Evolutionary conservation across 2,888 invertebrate genomes (phyloP).

Genomic region (Pharmacophagus antenor): DNA sequence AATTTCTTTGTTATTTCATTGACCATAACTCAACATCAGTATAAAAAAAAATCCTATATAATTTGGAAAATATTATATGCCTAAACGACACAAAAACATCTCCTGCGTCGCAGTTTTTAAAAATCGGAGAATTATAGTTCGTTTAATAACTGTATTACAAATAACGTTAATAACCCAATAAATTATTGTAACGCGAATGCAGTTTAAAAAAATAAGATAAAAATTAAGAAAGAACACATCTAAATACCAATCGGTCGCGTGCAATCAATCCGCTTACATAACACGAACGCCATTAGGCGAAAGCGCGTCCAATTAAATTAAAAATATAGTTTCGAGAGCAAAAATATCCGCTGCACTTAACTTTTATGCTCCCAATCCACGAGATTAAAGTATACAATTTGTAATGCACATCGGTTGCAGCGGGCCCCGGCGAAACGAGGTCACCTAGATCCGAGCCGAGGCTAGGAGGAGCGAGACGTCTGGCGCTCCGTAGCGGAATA

Average conservation of each 20-base stretch:
- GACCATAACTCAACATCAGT: too few species aligned
- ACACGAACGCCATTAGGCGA: constrained; percentile 8
- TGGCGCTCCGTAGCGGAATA: constrained; percentile 18
- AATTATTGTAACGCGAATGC: too few species aligned
- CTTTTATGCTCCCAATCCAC: constrained; percentile 32
- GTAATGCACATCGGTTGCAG: constrained; percentile 53
- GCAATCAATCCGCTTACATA: constrained; percentile 10
- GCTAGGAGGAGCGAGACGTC: constrained; percentile 33
- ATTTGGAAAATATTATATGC: too few species aligned
- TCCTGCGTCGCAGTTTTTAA: too few species aligned
- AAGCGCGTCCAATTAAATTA: constrained; percentile 27
- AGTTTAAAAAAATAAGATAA: too few species aligned
- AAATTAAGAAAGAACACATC: neutral
- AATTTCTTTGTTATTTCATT: too few species aligned
- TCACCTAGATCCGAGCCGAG: constrained; percentile 38
- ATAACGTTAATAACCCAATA: too few species aligned
- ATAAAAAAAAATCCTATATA: too few species aligned
- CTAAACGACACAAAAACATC: too few species aligned
- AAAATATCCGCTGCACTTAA: constrained; percentile 27
- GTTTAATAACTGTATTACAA: too few species aligned
- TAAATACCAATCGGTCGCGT: constrained; percentile 5
- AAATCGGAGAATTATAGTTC: too few species aligned
- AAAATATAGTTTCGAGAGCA: constrained; percentile 26
- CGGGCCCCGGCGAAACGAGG: constrained; percentile 37
- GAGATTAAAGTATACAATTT: constrained; percentile 50